Evolutionary conservation across 2,888 invertebrate species (phyloP).

Genomic region (Halictus quadricinctus): DNA sequence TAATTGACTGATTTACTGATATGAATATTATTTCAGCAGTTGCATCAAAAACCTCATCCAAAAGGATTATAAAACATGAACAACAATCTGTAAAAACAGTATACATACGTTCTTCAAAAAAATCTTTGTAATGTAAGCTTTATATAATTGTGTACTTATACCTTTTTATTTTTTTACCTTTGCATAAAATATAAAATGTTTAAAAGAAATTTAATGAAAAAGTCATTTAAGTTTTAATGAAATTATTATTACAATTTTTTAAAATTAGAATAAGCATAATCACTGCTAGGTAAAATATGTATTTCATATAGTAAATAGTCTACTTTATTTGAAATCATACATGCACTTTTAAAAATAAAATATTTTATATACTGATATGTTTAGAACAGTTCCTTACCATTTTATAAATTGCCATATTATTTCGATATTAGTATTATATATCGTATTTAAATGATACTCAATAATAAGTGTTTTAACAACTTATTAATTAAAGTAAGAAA

Average conservation of each 20-base stretch:
- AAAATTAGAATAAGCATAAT: not conserved
- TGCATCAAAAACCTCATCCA: conserved; percentile 4
- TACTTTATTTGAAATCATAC: no score
- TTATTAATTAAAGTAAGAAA: no score
- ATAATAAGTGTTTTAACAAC: not conserved
- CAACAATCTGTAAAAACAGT: not conserved
- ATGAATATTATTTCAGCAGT: conserved; percentile 44
- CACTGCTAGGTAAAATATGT: no score
- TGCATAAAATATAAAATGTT: not conserved
- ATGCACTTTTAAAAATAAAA: no score
- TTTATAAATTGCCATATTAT: no score
- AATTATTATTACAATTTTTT: not conserved
- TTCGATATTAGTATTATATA: not conserved
- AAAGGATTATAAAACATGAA: conserved; percentile 15
- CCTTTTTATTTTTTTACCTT: not conserved
- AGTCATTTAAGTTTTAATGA: not conserved
- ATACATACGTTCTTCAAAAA: conserved; percentile 15
- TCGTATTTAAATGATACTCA: not conserved
- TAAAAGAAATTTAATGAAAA: not conserved
- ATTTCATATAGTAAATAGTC: no score
- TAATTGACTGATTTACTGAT: not conserved
- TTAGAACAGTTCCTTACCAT: no score
- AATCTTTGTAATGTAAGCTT: conserved; percentile 23
- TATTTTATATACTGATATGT: no score
- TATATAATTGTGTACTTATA: not conserved